phyloP scores from a whole-genome alignment of 1,140 invertebrate species.

The Drosophila saltans region DNA sequence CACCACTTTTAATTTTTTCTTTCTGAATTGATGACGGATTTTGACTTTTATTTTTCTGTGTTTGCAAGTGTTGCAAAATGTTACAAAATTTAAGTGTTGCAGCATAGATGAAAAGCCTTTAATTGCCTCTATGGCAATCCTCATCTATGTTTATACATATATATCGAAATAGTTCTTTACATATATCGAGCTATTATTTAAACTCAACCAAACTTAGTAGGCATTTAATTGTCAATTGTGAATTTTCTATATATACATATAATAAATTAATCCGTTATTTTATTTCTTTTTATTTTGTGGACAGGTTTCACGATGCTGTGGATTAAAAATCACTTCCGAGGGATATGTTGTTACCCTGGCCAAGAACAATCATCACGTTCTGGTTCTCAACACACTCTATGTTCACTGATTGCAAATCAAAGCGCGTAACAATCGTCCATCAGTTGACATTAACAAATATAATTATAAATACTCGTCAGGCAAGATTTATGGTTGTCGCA shows the following conservation, averaged over 20 bases:
- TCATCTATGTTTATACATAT: too few species aligned
- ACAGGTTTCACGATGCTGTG: constrained; percentile 98
- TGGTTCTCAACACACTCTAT: constrained; percentile 97
- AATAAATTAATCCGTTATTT: constrained; percentile 5
- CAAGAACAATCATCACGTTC: constrained; percentile 99
- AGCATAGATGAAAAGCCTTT: neutral
- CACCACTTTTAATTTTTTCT: too few species aligned
- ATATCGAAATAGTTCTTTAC: too few species aligned
- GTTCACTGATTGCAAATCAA: constrained; percentile 88
- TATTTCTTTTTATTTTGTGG: constrained; percentile 3
- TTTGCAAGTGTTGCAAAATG: neutral
- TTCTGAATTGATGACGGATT: too few species aligned
- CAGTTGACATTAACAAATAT: constrained; percentile 74
- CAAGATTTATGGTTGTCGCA: constrained; percentile 65
- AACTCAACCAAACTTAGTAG: neutral
- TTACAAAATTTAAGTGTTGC: neutral
- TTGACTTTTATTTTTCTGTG: too few species aligned
- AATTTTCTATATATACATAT: neutral
- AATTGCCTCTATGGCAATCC: too few species aligned
- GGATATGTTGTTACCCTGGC: constrained; percentile 98
- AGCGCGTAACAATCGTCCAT: constrained; percentile 72
- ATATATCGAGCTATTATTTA: too few species aligned
- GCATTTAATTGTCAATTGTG: neutral
- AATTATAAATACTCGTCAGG: constrained; percentile 74
- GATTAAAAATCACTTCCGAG: constrained; percentile 97